These are phyloP conservation scores for Halcyon leucocephala DNA, from an alignment of 2,797 vertebrate genomes.

Conservation along the genomic window DNA sequence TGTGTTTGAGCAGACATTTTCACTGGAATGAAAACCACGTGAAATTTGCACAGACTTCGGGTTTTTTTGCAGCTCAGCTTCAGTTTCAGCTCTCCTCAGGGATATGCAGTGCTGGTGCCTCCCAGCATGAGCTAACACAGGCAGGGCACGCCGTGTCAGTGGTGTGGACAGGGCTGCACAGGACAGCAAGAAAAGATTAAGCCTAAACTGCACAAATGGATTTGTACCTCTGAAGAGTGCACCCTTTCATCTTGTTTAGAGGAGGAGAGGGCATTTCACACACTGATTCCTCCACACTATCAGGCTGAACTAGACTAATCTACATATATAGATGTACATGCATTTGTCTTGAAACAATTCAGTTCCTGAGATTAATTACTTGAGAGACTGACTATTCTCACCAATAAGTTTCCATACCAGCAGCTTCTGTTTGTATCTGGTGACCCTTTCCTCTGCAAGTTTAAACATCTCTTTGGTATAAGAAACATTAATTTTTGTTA, in stretches of 20 bases:
- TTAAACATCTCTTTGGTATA: background rate
- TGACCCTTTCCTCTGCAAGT: background rate
- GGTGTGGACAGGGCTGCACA: background rate
- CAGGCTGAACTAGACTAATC: background rate
- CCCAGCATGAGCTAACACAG: fast-evolving
- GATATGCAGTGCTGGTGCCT: background rate
- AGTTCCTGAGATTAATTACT: background rate
- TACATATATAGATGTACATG: background rate
- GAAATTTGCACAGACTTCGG: background rate
- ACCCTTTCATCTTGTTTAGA: background rate
- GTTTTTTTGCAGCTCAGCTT: background rate
- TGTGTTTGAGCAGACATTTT: background rate
- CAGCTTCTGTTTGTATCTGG: background rate
- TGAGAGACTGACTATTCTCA: background rate
- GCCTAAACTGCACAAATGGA: background rate
- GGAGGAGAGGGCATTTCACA: background rate
- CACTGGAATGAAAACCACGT: background rate
- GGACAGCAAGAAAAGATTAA: background rate
- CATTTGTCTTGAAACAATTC: background rate
- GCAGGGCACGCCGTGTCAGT: background rate
- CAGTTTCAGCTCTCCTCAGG: background rate
- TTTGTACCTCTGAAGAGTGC: background rate
- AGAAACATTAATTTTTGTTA: background rate
- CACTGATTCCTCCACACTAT: background rate
- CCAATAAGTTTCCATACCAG: background rate